Percentiles rank a stretch among this genome's conserved stretches.
phyloP scores from a whole-genome alignment of 1,140 invertebrate species.

The Notospermus geniculatus region DNA sequence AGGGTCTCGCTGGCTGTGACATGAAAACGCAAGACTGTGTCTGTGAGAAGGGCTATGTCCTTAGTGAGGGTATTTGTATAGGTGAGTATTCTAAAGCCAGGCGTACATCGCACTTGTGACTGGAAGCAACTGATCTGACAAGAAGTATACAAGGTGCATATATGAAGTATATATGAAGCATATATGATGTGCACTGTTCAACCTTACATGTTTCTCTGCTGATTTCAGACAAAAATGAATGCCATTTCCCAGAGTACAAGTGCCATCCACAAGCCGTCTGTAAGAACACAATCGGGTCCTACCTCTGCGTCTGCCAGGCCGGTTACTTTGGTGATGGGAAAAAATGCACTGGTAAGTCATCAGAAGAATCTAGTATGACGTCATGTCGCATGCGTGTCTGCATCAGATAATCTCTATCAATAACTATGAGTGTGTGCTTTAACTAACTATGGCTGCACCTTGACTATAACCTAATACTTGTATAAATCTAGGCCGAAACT shows the following conservation, averaged over 20 bases:
- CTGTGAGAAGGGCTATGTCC: constrained; percentile 38
- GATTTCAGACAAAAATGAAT: constrained; percentile 43
- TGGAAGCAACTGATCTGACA: no score
- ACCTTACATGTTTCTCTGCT: neutral
- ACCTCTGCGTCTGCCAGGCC: constrained; percentile 39
- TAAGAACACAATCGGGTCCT: constrained; percentile 38
- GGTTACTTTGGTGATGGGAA: constrained; percentile 44
- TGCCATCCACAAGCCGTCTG: constrained; percentile 41
- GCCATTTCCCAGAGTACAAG: constrained; percentile 28
- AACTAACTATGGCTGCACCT: no score
- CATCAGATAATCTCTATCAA: no score
- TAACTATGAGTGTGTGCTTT: no score
- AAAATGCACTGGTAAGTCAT: constrained; percentile 31
- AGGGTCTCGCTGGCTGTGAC: constrained; percentile 31
- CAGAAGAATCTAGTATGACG: no score
- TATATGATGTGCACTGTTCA: no score
- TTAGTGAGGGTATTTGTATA: constrained; percentile 29
- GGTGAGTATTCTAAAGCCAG: constrained; percentile 27
- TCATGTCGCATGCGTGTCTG: no score
- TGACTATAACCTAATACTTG: no score
- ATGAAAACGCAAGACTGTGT: constrained; percentile 35
- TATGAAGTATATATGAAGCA: no score
- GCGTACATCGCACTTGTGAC: no score
- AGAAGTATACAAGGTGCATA: no score
- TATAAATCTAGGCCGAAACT: no score